These are phyloP conservation scores for Smithornis capensis DNA, from an alignment of 2,113 vertebrate genomes.

Conservation along the genomic window DNA sequence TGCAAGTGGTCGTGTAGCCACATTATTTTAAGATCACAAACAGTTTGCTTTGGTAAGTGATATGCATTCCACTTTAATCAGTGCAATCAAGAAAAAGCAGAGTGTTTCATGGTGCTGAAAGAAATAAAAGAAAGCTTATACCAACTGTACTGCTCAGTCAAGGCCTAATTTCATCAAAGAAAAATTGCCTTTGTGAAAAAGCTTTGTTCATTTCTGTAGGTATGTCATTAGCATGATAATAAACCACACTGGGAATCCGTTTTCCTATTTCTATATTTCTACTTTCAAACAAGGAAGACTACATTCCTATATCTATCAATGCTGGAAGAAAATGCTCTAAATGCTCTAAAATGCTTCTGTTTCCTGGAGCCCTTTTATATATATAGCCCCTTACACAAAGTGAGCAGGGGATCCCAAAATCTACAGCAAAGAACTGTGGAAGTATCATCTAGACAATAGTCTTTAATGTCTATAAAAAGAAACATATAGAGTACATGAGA, in stretches of 20 bases:
- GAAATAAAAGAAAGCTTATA: background rate
- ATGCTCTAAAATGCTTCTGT: background rate
- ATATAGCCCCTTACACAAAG: background rate
- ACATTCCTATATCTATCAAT: background rate
- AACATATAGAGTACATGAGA: background rate
- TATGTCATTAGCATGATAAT: slow-evolving; percentile 47
- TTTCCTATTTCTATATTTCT: background rate
- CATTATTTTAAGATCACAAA: background rate
- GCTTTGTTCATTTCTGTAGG: slow-evolving; percentile 6
- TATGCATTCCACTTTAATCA: background rate
- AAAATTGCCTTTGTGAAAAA: slow-evolving; percentile 26
- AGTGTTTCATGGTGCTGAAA: background rate
- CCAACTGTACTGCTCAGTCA: background rate
- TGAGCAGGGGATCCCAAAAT: background rate
- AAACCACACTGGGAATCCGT: background rate
- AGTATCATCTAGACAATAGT: background rate
- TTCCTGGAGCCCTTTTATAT: background rate
- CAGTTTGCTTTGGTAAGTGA: background rate
- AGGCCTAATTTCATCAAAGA: slow-evolving; percentile 33
- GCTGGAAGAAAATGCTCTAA: background rate
- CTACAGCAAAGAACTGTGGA: background rate
- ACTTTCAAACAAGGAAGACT: background rate
- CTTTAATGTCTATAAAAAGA: background rate
- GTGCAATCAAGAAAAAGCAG: background rate
- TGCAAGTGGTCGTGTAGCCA: background rate